phyloP scores from a whole-genome alignment of 1,140 invertebrate species.

The Armadillidium nasatum region DNA sequence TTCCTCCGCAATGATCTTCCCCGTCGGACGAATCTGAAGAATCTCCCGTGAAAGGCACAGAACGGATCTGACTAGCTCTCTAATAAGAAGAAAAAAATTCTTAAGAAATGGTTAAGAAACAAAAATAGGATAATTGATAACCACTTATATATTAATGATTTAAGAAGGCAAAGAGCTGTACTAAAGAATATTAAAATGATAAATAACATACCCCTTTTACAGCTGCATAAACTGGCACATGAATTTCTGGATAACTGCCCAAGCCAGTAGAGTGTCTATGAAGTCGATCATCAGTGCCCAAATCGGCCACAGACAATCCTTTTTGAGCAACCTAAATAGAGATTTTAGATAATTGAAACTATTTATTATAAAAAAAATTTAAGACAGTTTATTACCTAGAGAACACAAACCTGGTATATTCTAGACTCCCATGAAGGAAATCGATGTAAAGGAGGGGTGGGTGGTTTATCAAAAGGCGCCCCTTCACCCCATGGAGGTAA shows the following conservation, averaged over 20 bases:
- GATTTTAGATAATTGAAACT: too few relatives aligned
- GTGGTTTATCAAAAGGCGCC: slow-evolving; percentile 59
- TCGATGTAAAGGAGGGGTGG: slow-evolving; percentile 78
- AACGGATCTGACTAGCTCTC: slow-evolving; percentile 90
- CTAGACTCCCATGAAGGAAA: slow-evolving; percentile 91
- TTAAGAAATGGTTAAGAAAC: too few relatives aligned
- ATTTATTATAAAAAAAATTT: too few relatives aligned
- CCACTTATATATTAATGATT: too few relatives aligned
- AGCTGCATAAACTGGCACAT: slow-evolving; percentile 88
- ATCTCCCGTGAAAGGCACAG: slow-evolving; percentile 89
- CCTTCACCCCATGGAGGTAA: slow-evolving; percentile 49
- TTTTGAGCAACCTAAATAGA: slow-evolving; percentile 71
- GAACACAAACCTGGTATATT: slow-evolving; percentile 69
- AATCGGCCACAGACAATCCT: slow-evolving; percentile 59
- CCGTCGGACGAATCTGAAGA: slow-evolving; percentile 92
- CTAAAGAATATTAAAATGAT: too few relatives aligned
- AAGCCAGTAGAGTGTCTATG: slow-evolving; percentile 43
- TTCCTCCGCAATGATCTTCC: slow-evolving; percentile 61
- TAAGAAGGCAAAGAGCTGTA: too few relatives aligned
- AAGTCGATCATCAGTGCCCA: slow-evolving; percentile 25
- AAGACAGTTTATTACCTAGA: too few relatives aligned
- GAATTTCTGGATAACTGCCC: slow-evolving; percentile 50
- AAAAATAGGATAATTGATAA: too few relatives aligned
- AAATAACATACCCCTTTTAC: slow-evolving; percentile 76
- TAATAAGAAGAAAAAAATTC: too few relatives aligned